These are phyloP conservation scores for Pionites leucogaster DNA, from an alignment of 2,113 vertebrate species.

Conservation along the genomic window DNA sequence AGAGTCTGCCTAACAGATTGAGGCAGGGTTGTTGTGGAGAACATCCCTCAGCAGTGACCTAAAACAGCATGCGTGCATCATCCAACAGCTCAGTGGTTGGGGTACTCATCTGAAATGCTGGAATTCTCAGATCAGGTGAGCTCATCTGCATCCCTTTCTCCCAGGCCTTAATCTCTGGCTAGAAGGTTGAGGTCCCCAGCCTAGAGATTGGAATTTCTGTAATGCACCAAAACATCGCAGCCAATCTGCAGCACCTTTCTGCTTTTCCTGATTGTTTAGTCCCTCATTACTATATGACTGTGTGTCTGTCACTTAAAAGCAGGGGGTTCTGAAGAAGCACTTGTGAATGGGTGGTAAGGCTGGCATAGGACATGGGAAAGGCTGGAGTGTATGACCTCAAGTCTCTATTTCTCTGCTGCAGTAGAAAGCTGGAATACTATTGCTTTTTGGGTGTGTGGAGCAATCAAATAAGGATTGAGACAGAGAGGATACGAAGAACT, in stretches of 20 bases:
- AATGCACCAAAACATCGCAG: not conserved
- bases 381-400: not conserved
- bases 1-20: not conserved
- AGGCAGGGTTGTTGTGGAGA: not conserved
- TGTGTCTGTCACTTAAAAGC: not conserved
- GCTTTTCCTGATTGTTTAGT: not conserved
- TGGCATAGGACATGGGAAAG: not conserved
- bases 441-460: not conserved
- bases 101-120: not conserved
- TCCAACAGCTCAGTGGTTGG: not conserved
- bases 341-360: not conserved
- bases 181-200: not conserved
- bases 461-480: not conserved
- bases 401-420: not conserved
- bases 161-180: not conserved
- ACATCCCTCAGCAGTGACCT: not conserved
- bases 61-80: not conserved
- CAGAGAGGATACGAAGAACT: not conserved
- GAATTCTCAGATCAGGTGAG: not conserved
- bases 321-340: not conserved
- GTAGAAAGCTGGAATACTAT: not conserved
- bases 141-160: not conserved
- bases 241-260: not conserved
- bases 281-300: not conserved
- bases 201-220: not conserved